Conservation (phyloP, 2,113 vertebrate genomes). For the Sceloporus undulatus region DNA sequence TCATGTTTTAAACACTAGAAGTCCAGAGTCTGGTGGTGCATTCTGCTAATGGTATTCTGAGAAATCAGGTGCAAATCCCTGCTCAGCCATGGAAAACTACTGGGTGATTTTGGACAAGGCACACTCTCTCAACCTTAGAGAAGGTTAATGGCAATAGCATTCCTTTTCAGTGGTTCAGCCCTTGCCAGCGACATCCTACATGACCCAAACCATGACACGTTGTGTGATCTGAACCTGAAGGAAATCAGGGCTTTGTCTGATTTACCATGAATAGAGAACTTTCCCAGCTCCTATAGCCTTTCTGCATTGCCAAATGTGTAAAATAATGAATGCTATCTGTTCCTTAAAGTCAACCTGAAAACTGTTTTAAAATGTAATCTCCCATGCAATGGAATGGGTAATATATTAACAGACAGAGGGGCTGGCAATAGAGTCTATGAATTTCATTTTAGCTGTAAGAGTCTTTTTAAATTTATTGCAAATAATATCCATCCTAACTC, state of each 20-base stretch:
- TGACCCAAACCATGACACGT: neutral
- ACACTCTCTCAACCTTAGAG: too few species aligned
- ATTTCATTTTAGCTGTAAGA: conserved; percentile 44
- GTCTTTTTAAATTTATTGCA: conserved; percentile 43
- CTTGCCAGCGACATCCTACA: neutral
- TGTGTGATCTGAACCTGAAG: neutral
- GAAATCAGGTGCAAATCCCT: too few species aligned
- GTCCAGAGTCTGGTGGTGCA: too few species aligned
- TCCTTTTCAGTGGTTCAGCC: conserved; percentile 9
- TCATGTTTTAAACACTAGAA: neutral
- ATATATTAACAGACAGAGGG: conserved; percentile 26
- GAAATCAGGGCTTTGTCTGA: neutral
- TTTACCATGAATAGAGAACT: neutral
- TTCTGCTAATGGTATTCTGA: too few species aligned
- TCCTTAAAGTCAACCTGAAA: conserved; percentile 50
- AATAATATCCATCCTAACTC: conserved; percentile 44
- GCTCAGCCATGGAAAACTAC: too few species aligned
- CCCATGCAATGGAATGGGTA: conserved; percentile 46
- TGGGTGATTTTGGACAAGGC: too few species aligned
- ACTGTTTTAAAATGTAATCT: conserved; percentile 36
- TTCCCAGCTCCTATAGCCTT: neutral
- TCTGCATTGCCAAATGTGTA: conserved; percentile 50
- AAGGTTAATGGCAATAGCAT: neutral
- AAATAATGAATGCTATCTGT: conserved; percentile 3
- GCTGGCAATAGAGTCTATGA: conserved; percentile 8